Conservation (phyloP, 1,140 invertebrate species). For the Gryon sp. region DNA sequence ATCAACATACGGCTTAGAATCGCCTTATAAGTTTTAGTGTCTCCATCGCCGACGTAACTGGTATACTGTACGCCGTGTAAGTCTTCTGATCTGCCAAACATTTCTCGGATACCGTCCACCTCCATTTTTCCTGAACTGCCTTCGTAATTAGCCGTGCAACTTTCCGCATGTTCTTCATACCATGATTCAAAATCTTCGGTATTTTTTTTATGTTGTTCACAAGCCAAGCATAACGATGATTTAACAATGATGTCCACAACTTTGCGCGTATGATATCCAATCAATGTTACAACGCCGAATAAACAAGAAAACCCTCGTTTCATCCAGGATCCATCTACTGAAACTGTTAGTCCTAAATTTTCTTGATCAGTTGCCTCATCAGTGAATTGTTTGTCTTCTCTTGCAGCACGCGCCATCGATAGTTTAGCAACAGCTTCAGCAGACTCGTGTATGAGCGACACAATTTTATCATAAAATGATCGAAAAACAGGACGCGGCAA, state of each 20-base stretch:
- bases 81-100: slow-evolving; percentile 41
- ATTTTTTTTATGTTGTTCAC: slow-evolving; percentile 20
- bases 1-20: slow-evolving; percentile 49
- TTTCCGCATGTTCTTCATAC: slow-evolving; percentile 25
- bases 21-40: slow-evolving; percentile 36
- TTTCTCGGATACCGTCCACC: slow-evolving; percentile 36
- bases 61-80: slow-evolving; percentile 17
- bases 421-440: neutral
- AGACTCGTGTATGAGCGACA: neutral
- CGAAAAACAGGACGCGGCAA: slow-evolving; percentile 1
- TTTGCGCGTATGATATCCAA: slow-evolving; percentile 35
- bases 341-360: neutral
- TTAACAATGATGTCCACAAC: slow-evolving; percentile 37
- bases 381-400: neutral
- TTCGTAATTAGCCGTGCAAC: slow-evolving; percentile 44
- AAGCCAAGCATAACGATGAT: slow-evolving; percentile 37
- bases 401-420: neutral
- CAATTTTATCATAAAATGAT: neutral
- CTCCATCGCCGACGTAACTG: slow-evolving; percentile 52
- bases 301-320: slow-evolving; percentile 48
- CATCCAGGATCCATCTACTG: slow-evolving; percentile 34
- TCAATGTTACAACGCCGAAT: slow-evolving; percentile 40
- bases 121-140: slow-evolving; percentile 56
- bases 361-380: neutral
- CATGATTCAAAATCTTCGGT: slow-evolving; percentile 25